Base-by-base conservation (phyloP, 2,888 invertebrate species). In the Neoaliturus tenellus region DNA sequence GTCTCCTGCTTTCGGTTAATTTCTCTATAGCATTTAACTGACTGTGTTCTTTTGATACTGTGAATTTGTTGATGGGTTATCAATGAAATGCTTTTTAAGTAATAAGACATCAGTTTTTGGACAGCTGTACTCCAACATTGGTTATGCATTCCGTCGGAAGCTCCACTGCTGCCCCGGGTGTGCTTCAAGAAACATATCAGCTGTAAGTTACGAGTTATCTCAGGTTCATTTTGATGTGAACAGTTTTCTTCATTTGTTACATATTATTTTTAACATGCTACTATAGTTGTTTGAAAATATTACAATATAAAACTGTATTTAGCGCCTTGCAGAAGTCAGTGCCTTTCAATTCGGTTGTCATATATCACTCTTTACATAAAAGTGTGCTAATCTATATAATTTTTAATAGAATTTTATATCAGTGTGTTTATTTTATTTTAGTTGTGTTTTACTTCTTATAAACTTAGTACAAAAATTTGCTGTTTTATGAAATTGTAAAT, bases 261-360 rank as follows among this genome's bases (percentile, higher is more conserved):
- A 5, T 28, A 3, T 28, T 28, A 31, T 62, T 62, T 62, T 6
- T 8, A 48, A 35, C 10, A 35, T n/a, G 35, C 6, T 35, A 35
- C 10, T 44, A 14, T 44, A 44, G 44, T 55, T 71, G 20, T 69
- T 71, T 28, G 31, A 71, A 71, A 71, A 71, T 75, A 25, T 25
- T 23, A 41, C 48, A 44, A 44, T 48, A 48, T 75, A 31, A 75
- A 75, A 28, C 75, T 28, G 14, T 75, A 48, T 48, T n/a, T 75
- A 75, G 75, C 75, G 75, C 75, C 75, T 75, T 75, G 75, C 75
- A 75, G 75, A 28, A 25, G 41, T 20, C 75, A 75, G 75, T 75
- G 75, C 75, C 75, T 75, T 75, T 75, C 75, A 0, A 75, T 75
- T 75, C 31, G 75, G 75, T 75, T 75, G 28, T 75, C 75, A 48